A percentile compares a stretch with the other conserved stretches of the same genome.
phyloP scores from a whole-genome alignment of 2,113 vertebrate genomes.

The Gulo gulo region DNA sequence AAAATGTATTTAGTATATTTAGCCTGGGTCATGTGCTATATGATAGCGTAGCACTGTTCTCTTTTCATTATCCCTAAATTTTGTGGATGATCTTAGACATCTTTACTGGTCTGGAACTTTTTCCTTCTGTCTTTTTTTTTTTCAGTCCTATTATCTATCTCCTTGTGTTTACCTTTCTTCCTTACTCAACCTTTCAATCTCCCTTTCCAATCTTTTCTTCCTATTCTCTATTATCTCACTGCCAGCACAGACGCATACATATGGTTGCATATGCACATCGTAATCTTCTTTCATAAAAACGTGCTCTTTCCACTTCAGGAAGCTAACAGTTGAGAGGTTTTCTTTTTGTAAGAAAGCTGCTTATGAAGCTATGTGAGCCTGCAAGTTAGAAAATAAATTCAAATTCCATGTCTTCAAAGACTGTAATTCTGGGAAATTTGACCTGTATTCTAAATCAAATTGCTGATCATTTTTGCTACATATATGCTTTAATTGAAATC shows the following conservation, averaged over 20 bases:
- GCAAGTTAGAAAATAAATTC: conserved; percentile 46
- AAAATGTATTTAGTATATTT: not conserved
- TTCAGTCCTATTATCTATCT: not conserved
- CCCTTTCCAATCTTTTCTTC: not conserved
- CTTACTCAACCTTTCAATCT: not conserved
- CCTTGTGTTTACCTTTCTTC: not conserved
- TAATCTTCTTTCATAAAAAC: conserved; percentile 7
- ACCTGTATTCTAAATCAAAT: not conserved
- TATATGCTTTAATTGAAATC: not conserved
- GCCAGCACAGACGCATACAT: not conserved
- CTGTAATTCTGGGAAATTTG: not conserved
- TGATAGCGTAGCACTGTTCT: not conserved
- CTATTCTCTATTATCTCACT: not conserved
- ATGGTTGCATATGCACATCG: not conserved
- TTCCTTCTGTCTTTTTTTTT: not conserved
- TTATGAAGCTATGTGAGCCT: not conserved
- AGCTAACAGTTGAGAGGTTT: not conserved
- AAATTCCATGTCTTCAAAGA: conserved; percentile 15
- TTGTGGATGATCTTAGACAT: conserved; percentile 1
- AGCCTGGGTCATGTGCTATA: not conserved
- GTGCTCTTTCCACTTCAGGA: not conserved
- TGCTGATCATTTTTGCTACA: not conserved
- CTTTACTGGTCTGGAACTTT: not conserved
- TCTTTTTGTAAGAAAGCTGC: not conserved
- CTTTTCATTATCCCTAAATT: conserved; percentile 14